These are phyloP conservation scores for Sporophila hypoxantha DNA, from an alignment of 2,113 vertebrate species.

Conservation along the genomic window DNA sequence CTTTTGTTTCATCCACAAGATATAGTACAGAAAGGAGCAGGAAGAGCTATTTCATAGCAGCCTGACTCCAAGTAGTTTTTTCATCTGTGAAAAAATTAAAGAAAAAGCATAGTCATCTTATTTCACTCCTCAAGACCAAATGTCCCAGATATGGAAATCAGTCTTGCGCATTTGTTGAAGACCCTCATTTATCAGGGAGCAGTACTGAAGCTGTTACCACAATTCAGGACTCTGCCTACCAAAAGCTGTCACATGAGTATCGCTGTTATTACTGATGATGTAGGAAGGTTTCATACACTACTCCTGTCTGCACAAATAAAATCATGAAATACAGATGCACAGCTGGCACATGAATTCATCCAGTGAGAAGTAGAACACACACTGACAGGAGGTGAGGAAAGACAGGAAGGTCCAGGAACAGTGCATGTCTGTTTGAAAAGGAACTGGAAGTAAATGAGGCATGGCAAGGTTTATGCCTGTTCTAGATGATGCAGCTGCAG, in stretches of 20 bases:
- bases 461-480: neutral
- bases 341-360: neutral
- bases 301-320: neutral
- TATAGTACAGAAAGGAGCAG: neutral
- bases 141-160: neutral
- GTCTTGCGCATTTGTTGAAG: neutral
- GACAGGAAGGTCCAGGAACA: constrained; percentile 1
- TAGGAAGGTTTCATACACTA: neutral
- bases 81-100: neutral
- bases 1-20: neutral
- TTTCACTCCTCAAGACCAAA: neutral
- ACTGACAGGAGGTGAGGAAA: constrained; percentile 6
- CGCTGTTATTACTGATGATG: neutral
- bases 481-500: neutral
- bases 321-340: neutral
- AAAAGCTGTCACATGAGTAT: neutral
- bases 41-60: neutral
- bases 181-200: neutral
- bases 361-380: neutral
- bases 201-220: neutral
- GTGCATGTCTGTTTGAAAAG: constrained; percentile 1
- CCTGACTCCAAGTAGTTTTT: neutral
- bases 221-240: neutral
- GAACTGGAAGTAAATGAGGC: constrained; percentile 28
- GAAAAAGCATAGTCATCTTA: neutral